These are phyloP conservation scores for Montipora efflorescens DNA, from an alignment of 64 coral and sea anemone genomes.

Conservation along the genomic window DNA sequence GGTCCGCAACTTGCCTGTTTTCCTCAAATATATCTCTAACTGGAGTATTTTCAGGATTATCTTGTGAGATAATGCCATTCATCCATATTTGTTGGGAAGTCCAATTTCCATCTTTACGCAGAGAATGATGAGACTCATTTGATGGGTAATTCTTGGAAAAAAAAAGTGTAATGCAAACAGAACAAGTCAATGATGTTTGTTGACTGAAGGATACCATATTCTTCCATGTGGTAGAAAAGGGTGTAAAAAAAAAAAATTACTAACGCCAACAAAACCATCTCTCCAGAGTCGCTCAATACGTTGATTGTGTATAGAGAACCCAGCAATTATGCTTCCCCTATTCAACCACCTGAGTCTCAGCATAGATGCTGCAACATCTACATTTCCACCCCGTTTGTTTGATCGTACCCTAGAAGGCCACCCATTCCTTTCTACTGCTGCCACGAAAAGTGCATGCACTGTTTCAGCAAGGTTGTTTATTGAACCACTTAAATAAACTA, in stretches of 20 bases:
- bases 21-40: not conserved
- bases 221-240: not conserved
- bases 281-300: constrained; percentile 5
- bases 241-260: not conserved
- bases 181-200: no score
- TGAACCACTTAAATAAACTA: constrained; percentile 6
- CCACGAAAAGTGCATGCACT: not conserved
- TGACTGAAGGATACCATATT: not conserved
- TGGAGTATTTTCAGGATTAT: not conserved
- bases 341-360: not conserved
- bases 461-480: not conserved
- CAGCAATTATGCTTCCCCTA: constrained; percentile 3
- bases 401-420: not conserved
- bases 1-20: not conserved
- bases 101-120: constrained; percentile 17
- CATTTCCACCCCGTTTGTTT: constrained; percentile 2
- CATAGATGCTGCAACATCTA: constrained; percentile 3
- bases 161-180: not conserved
- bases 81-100: constrained; percentile 58
- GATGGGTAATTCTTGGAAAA: constrained; percentile 44
- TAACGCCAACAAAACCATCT: constrained; percentile 1
- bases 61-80: constrained; percentile 49
- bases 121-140: not conserved
- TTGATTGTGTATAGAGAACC: constrained; percentile 12
- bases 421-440: not conserved